These are phyloP conservation scores for Passer montanus DNA, from an alignment of 2,113 vertebrate genomes.

Conservation along the genomic window DNA sequence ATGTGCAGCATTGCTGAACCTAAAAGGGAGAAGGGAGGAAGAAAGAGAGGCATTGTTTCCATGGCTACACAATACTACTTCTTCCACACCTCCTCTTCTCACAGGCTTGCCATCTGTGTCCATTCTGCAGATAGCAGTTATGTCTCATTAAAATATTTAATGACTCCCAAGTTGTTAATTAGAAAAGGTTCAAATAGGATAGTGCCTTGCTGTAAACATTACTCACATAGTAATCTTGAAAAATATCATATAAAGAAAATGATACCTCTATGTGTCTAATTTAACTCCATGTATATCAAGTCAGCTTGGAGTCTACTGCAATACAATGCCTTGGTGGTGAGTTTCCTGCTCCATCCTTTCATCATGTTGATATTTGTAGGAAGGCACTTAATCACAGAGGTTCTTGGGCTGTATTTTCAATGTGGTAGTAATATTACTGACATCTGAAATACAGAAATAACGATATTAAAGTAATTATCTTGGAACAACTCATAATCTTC, in stretches of 20 bases:
- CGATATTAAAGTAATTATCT: neutral
- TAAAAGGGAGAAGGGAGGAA: neutral
- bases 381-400: neutral
- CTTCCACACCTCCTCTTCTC: slow-evolving; percentile 16
- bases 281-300: neutral
- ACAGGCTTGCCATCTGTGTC: slow-evolving; percentile 30
- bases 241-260: neutral
- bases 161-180: slow-evolving; percentile 34
- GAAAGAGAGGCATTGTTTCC: slow-evolving; percentile 35
- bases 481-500: fast-evolving
- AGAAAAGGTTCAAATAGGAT: slow-evolving; percentile 1
- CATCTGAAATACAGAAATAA: neutral
- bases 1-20: slow-evolving; percentile 1
- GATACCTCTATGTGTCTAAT: neutral
- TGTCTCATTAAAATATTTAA: slow-evolving; percentile 56
- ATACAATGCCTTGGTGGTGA: neutral
- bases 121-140: slow-evolving; percentile 19
- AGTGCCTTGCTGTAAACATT: neutral
- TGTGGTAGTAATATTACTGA: neutral
- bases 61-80: slow-evolving; percentile 42
- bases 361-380: neutral
- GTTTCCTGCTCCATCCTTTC: neutral
- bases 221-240: neutral
- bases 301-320: neutral
- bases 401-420: neutral